Percentiles rank a stretch among this genome's conserved stretches.
Conservation (phyloP, 2,797 vertebrate species). For the Acanthurus tractus region DNA sequence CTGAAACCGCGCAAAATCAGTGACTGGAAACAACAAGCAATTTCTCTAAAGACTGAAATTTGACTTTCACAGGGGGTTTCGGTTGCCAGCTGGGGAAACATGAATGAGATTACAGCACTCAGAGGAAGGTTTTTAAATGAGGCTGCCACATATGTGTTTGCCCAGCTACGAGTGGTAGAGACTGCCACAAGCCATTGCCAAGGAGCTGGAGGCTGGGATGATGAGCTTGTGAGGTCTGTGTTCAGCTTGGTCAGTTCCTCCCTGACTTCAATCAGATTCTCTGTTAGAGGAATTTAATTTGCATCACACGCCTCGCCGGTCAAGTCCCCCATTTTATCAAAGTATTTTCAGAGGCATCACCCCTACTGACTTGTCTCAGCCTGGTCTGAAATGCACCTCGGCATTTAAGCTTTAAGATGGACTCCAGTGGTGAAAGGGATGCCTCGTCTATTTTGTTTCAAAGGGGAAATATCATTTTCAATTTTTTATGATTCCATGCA, state of each 20-base stretch:
- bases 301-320: slow-evolving; percentile 78
- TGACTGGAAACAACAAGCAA: slow-evolving; percentile 52
- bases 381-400: slow-evolving; percentile 56
- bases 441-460: slow-evolving; percentile 68
- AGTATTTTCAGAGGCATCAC: slow-evolving; percentile 69
- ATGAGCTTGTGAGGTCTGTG: slow-evolving; percentile 72
- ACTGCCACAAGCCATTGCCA: slow-evolving; percentile 48
- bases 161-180: slow-evolving; percentile 54
- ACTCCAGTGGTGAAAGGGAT: slow-evolving; percentile 52
- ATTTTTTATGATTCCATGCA: slow-evolving; percentile 49
- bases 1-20: slow-evolving; percentile 42
- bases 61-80: slow-evolving; percentile 49
- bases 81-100: slow-evolving; percentile 52
- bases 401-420: slow-evolving; percentile 68
- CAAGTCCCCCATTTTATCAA: slow-evolving; percentile 72
- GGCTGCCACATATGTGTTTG: slow-evolving; percentile 68
- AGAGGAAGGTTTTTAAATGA: slow-evolving; percentile 73
- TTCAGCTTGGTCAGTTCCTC: slow-evolving; percentile 76
- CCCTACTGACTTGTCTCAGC: slow-evolving; percentile 53
- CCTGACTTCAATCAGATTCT: slow-evolving; percentile 80
- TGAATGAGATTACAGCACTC: slow-evolving; percentile 39
- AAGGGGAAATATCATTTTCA: slow-evolving; percentile 70
- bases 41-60: slow-evolving; percentile 58
- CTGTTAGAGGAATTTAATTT: slow-evolving; percentile 82
- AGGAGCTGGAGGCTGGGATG: slow-evolving; percentile 58